Percentiles rank a stretch among this genome's conserved stretches.
Conservation (phyloP, 53 echinoderm and acorn worm genomes). For the Echinometra lucunter region DNA sequence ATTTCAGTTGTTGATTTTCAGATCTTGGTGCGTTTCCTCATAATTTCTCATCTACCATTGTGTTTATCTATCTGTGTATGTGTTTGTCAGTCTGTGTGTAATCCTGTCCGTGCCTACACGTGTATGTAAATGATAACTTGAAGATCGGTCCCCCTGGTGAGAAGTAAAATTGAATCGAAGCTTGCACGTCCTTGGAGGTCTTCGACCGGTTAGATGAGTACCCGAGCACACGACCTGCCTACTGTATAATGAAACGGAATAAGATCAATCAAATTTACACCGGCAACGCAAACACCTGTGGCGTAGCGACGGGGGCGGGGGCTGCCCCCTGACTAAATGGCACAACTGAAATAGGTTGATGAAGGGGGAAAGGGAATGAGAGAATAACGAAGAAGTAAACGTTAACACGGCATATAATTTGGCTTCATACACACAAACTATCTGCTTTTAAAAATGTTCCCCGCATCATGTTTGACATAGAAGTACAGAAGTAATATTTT, state of each 20-base stretch:
- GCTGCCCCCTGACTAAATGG: not conserved
- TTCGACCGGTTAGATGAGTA: not conserved
- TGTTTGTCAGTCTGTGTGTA: not conserved
- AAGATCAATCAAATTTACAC: slow-evolving; percentile 43
- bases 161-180: not conserved
- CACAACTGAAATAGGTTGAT: not conserved
- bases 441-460: too few species aligned
- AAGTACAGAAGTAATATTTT: too few species aligned
- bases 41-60: not conserved
- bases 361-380: too few species aligned
- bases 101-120: not conserved
- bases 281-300: slow-evolving; percentile 10
- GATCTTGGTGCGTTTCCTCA: not conserved
- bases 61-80: not conserved
- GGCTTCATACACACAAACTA: too few species aligned
- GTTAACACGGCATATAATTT: too few species aligned
- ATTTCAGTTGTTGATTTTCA: not conserved
- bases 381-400: too few species aligned
- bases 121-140: slow-evolving; percentile 10
- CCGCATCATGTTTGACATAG: too few species aligned
- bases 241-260: slow-evolving; percentile 33
- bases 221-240: not conserved
- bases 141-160: not conserved
- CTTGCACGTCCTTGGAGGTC: not conserved
- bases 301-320: not conserved